phyloP scores from a whole-genome alignment of 2,797 vertebrate species.

The Discoglossus pictus region DNA sequence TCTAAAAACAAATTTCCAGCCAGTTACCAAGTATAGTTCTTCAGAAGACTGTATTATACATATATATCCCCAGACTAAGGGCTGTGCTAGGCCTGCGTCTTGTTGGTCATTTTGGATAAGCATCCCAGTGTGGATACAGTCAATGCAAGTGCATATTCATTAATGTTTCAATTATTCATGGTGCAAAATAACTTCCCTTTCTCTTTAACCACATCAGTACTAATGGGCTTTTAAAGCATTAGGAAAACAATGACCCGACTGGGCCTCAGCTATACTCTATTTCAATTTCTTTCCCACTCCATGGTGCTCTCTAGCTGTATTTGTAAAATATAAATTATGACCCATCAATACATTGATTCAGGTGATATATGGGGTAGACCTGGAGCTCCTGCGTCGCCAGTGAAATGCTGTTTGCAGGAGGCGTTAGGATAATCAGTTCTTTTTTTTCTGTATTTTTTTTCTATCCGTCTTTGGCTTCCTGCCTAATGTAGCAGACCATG shows the following conservation, averaged over 20 bases:
- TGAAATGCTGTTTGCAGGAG: slow-evolving; percentile 17
- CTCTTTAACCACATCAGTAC: slow-evolving; percentile 14
- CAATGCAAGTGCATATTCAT: slow-evolving; percentile 29
- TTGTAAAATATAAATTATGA: slow-evolving; percentile 5
- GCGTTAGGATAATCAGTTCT: slow-evolving; percentile 11
- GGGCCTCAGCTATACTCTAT: too few species aligned
- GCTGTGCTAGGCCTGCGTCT: too few species aligned
- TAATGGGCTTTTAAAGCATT: slow-evolving; percentile 4
- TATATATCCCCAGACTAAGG: too few species aligned
- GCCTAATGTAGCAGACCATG: slow-evolving; percentile 40
- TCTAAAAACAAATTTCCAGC: too few species aligned
- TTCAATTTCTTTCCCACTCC: slow-evolving; percentile 2
- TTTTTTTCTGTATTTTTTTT: slow-evolving; percentile 27
- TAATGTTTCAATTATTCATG: slow-evolving; percentile 42
- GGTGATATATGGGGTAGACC: slow-evolving; percentile 10
- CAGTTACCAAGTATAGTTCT: too few species aligned
- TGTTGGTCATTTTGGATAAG: too few species aligned
- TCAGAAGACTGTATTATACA: too few species aligned
- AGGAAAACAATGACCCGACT: too few species aligned
- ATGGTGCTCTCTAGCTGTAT: slow-evolving; percentile 2
- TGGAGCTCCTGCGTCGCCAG: background rate
- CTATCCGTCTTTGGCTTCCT: slow-evolving; percentile 23
- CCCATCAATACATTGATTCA: slow-evolving; percentile 27
- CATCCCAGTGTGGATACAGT: slow-evolving; percentile 25
- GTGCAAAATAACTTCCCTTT: slow-evolving; percentile 20